Evolutionary conservation across 2,888 invertebrate genomes (phyloP).

Genomic region (Philopedon plagiatum): DNA sequence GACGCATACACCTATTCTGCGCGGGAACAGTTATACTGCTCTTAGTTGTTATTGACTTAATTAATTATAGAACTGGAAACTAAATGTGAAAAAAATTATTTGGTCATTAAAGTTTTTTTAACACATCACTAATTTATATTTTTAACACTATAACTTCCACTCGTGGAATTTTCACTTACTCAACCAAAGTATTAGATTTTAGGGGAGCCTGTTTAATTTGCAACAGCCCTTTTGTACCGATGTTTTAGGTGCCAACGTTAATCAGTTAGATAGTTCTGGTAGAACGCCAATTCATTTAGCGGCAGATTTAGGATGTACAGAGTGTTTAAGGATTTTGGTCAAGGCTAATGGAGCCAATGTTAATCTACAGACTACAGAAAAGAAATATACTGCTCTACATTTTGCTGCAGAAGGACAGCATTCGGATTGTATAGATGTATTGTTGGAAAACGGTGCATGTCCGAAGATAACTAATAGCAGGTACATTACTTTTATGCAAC

Average conservation of each 20-base stretch:
- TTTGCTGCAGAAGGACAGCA: constrained; percentile 91
- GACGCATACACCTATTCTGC: too few species aligned
- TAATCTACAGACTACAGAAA: constrained; percentile 80
- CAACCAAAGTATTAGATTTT: too few species aligned
- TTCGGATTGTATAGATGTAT: constrained; percentile 82
- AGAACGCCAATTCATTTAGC: constrained; percentile 87
- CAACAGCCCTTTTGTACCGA: background rate
- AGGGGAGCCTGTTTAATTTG: too few species aligned
- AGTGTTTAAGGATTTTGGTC: constrained; percentile 81
- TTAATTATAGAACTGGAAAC: too few species aligned
- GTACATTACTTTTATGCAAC: too few species aligned
- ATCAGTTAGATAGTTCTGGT: constrained; percentile 82
- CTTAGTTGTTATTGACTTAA: too few species aligned
- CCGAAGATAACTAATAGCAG: constrained; percentile 68
- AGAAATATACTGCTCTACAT: constrained; percentile 85
- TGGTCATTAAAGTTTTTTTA: too few species aligned
- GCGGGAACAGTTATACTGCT: too few species aligned
- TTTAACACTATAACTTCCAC: too few species aligned
- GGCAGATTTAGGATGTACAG: constrained; percentile 83
- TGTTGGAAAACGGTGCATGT: constrained; percentile 84
- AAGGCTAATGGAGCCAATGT: constrained; percentile 81
- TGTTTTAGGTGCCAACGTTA: constrained; percentile 75
- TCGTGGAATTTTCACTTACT: too few species aligned
- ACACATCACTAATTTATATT: too few species aligned
- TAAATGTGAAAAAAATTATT: too few species aligned